These are phyloP conservation scores for Oscheius sp. DNA, from an alignment of 2,888 invertebrate genomes.

Conservation along the genomic window DNA sequence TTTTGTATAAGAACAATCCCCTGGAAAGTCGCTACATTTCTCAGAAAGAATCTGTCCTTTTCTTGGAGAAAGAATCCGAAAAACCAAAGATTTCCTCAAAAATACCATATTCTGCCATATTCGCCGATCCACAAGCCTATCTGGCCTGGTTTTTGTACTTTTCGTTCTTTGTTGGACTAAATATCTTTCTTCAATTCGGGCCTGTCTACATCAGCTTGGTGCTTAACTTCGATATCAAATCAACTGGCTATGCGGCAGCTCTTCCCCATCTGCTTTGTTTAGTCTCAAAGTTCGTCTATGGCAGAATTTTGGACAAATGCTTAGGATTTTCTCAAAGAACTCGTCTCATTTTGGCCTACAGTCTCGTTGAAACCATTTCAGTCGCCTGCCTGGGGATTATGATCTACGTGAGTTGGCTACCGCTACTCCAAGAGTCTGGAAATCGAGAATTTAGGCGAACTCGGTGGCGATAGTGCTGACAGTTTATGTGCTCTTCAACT, in stretches of 20 bases:
- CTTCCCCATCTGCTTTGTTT: conserved; percentile 37
- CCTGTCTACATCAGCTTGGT: conserved; percentile 40
- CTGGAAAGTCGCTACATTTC: conserved; percentile 32
- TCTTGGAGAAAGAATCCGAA: conserved; percentile 33
- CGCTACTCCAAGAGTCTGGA: neutral
- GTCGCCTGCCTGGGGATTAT: conserved; percentile 19
- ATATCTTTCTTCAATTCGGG: conserved; percentile 41
- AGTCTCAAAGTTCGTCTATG: conserved; percentile 36
- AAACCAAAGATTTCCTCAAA: neutral
- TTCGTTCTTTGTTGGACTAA: conserved; percentile 37
- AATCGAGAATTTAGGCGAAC: conserved; percentile 26
- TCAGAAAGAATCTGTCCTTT: conserved; percentile 31
- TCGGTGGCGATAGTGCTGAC: conserved; percentile 29
- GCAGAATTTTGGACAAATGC: conserved; percentile 32
- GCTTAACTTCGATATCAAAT: conserved; percentile 34
- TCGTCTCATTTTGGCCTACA: neutral
- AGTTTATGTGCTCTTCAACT: conserved; percentile 36
- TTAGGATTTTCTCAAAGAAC: neutral
- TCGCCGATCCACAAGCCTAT: conserved; percentile 38
- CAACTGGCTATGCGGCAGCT: conserved; percentile 35
- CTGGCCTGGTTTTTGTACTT: conserved; percentile 41
- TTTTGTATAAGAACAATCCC: conserved; percentile 38
- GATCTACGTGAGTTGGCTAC: conserved; percentile 23
- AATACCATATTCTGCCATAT: conserved; percentile 33
- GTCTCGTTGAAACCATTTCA: conserved; percentile 15